Base-by-base conservation (phyloP, 2,888 invertebrate species). In the Lepas anatifera region DNA sequence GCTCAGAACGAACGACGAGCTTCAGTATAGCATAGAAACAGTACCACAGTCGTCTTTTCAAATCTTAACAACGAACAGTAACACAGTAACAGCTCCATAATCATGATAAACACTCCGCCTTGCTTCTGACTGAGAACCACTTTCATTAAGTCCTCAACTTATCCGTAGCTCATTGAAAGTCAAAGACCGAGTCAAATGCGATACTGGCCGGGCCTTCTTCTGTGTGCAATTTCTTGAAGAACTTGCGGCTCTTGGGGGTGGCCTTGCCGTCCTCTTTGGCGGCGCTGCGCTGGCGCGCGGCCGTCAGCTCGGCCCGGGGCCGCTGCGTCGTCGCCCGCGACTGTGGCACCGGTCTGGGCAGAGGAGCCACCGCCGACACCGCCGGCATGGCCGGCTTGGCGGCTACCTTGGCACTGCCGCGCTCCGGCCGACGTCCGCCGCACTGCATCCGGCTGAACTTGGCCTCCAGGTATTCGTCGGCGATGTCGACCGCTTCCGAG, bases 321-420 rank as follows among this genome's bases (percentile, higher is more conserved):
- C n/a, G 22, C 48, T 16, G 8, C 25, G 11, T 50, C 25, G 11
- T 10, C 41, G 41, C 41, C n/a, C n/a, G n/a, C 41, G 41, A 41
- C 29, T 29, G 27, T 11, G 27, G 52, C 6, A 7, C 13, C 8
- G 63, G 4, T n/a, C 63, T 3, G 10, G 64, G 64, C 25, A 39
- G 64, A 25, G 64, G 64, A 2, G 64, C 64, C 64, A 64, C 64
- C 1, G 64, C 64, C 64, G 64, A 64, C 39, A 64, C 64, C 1
- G 39, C 64, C 10, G 64, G 64, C 2, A 6, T 18, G 3, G 18
- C 32, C 58, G 32, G 41, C 41, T 16, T 10, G 11, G 10, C 41
- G n/a, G n/a, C n/a, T n/a, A n/a, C 11, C 58, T 32, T 18, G 29
- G 11, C 32, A 2, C 29, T 11, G 2, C 16, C 52, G 13, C 13